A percentile compares a stretch with the other conserved stretches of the same genome.
These are phyloP conservation scores for Odiellus spinosus DNA, from an alignment of 2,888 invertebrate species.

Conservation along the genomic window DNA sequence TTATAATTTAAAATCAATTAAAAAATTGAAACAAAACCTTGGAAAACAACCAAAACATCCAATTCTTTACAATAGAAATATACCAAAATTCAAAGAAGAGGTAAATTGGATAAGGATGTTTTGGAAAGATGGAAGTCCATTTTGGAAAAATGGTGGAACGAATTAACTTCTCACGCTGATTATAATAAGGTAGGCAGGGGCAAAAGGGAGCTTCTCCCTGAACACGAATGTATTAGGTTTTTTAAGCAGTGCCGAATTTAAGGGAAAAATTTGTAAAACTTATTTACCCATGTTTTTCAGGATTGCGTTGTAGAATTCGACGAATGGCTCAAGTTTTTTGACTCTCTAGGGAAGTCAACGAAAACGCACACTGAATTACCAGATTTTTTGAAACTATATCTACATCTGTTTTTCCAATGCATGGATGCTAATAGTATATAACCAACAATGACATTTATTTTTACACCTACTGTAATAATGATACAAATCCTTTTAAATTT, in stretches of 20 bases:
- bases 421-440: slow-evolving; percentile 23
- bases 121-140: slow-evolving; percentile 23
- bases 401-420: slow-evolving; percentile 23
- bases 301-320: slow-evolving; percentile 23
- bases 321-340: slow-evolving; percentile 24
- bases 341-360: slow-evolving; percentile 21
- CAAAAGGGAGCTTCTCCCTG: neutral
- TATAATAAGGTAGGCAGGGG: slow-evolving; percentile 20
- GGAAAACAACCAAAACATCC: neutral
- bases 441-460: no score
- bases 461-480: no score
- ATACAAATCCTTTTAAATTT: no score
- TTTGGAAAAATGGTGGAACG: slow-evolving; percentile 24
- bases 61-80: slow-evolving; percentile 18
- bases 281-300: slow-evolving; percentile 12
- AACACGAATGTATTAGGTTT: neutral
- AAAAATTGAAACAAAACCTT: no score
- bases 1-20: no score
- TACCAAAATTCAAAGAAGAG: slow-evolving; percentile 23
- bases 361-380: slow-evolving; percentile 22
- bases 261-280: slow-evolving; percentile 1
- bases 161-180: slow-evolving; percentile 22
- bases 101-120: slow-evolving; percentile 24
- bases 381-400: slow-evolving; percentile 23
- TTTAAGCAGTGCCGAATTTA: neutral